Conservation (phyloP, 2,888 invertebrate genomes). For the Heliothis peltigera region DNA sequence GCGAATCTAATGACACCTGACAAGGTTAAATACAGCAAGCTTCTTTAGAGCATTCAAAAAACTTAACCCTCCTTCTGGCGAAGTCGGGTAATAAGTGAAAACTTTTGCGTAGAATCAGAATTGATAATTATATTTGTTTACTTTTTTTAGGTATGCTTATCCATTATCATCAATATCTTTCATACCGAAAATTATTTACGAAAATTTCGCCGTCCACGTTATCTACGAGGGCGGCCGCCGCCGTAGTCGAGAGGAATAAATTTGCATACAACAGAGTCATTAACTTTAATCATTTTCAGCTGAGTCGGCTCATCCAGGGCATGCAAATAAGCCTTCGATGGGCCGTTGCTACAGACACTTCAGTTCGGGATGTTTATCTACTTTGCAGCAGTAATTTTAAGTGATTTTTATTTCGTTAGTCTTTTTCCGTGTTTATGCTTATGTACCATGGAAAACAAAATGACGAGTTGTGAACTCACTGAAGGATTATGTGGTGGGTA, state of each 20-base stretch:
- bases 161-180: constrained; percentile 9
- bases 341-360: neutral
- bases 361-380: constrained; percentile 5
- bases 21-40: too few relatives aligned
- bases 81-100: neutral
- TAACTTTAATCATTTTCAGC: constrained; percentile 22
- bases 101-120: neutral
- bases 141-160: neutral
- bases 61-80: neutral
- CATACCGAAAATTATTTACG: constrained; percentile 1
- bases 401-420: neutral
- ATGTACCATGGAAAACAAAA: too few relatives aligned
- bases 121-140: too few relatives aligned
- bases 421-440: too few relatives aligned
- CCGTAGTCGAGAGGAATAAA: constrained; percentile 13
- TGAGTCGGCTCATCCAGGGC: constrained; percentile 1
- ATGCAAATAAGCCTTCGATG: constrained; percentile 24
- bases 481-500: too few relatives aligned
- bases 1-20: too few relatives aligned
- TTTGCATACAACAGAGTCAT: constrained; percentile 17
- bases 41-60: too few relatives aligned
- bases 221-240: constrained; percentile 2
- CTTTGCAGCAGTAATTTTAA: neutral
- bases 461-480: too few relatives aligned
- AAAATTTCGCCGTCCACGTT: constrained; percentile 5